Evolutionary conservation across 2,797 vertebrate species (phyloP).

Genomic region (Gouania willdenowi): DNA sequence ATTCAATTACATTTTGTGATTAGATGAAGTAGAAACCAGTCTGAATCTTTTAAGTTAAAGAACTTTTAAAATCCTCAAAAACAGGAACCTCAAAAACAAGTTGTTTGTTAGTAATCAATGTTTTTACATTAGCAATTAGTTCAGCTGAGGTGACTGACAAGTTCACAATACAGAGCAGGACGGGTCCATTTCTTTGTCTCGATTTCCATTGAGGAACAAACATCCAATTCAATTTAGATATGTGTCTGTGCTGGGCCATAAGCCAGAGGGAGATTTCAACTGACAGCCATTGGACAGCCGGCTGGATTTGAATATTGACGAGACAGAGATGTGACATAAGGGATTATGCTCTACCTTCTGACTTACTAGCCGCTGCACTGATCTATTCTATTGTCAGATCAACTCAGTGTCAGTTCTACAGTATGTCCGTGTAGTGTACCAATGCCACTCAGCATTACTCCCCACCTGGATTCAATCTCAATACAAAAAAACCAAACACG

Average conservation of each 20-base stretch:
- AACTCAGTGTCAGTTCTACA: slow-evolving; percentile 71
- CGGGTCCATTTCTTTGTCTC: slow-evolving; percentile 60
- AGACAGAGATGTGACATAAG: slow-evolving; percentile 76
- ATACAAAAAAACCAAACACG: slow-evolving; percentile 53
- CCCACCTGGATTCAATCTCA: slow-evolving; percentile 60
- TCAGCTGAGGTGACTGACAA: slow-evolving; percentile 56
- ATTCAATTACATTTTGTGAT: too few relatives aligned
- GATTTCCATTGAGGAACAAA: slow-evolving; percentile 70
- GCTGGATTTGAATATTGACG: slow-evolving; percentile 78
- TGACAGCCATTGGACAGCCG: slow-evolving; percentile 75
- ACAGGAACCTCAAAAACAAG: slow-evolving; percentile 7
- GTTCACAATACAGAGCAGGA: slow-evolving; percentile 58
- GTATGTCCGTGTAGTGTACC: slow-evolving; percentile 42
- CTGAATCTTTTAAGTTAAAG: too few relatives aligned
- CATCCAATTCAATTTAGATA: slow-evolving; percentile 77
- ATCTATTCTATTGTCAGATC: slow-evolving; percentile 74
- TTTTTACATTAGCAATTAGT: slow-evolving; percentile 40
- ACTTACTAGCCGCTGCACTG: slow-evolving; percentile 67
- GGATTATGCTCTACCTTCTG: slow-evolving; percentile 74
- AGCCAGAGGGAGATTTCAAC: slow-evolving; percentile 73
- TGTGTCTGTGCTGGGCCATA: slow-evolving; percentile 60
- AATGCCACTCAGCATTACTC: slow-evolving; percentile 68
- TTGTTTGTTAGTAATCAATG: slow-evolving; percentile 22
- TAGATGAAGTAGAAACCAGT: too few relatives aligned
- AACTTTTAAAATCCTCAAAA: too few relatives aligned